Conservation (phyloP, 2,888 invertebrate genomes). For the Charanyca ferruginea region DNA sequence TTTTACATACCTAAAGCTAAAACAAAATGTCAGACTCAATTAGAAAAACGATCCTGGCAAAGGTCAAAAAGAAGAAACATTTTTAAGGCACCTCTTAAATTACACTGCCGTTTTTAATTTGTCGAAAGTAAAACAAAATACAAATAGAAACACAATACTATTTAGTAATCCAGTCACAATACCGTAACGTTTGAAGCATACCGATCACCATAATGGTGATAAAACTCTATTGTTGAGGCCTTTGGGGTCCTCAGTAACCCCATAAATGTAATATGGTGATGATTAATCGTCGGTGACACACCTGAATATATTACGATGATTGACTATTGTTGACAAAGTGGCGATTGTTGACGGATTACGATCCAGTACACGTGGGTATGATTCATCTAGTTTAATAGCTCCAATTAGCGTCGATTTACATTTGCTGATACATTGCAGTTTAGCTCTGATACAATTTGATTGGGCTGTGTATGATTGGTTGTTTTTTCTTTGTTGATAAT, state of each 20-base stretch:
- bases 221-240: constrained; percentile 54
- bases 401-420: constrained; percentile 18
- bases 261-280: constrained; percentile 41
- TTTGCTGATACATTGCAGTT: constrained; percentile 13
- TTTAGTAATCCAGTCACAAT: constrained; percentile 37
- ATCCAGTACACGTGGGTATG: constrained; percentile 42
- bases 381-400: constrained; percentile 38
- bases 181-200: constrained; percentile 49
- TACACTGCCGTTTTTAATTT: constrained; percentile 18
- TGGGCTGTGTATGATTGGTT: constrained; percentile 15
- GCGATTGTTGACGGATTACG: constrained; percentile 25
- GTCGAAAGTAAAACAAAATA: constrained; percentile 47
- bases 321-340: constrained; percentile 53
- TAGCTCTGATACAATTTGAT: constrained; percentile 4
- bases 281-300: constrained; percentile 59
- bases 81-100: background rate
- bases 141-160: constrained; percentile 38
- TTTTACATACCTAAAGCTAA: background rate
- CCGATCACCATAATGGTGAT: constrained; percentile 41
- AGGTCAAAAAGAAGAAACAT: constrained; percentile 2
- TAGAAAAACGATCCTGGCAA: constrained; percentile 21
- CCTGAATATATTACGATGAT: constrained; percentile 52
- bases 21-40: constrained; percentile 23
- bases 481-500: constrained; percentile 6
- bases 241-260: constrained; percentile 38